These are phyloP conservation scores for Macaria liturata DNA, from an alignment of 2,888 invertebrate genomes.

Conservation along the genomic window DNA sequence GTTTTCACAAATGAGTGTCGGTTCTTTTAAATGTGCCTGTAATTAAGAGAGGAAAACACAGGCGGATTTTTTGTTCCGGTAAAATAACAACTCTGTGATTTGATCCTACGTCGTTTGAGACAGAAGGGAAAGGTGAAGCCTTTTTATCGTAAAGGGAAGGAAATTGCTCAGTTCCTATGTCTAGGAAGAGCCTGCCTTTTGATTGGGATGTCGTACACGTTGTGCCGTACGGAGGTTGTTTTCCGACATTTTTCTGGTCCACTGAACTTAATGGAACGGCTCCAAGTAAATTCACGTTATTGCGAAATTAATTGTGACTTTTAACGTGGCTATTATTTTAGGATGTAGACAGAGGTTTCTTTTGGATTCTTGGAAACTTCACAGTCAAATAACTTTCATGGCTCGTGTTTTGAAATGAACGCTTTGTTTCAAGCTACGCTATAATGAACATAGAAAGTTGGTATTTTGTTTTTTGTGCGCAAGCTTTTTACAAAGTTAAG, in stretches of 20 bases:
- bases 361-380: conserved; percentile 8
- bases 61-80: conserved; percentile 17
- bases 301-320: conserved; percentile 22
- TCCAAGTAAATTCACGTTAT: conserved; percentile 20
- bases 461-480: no score
- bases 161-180: conserved; percentile 37
- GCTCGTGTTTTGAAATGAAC: conserved; percentile 3
- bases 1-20: conserved; percentile 32
- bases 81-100: conserved; percentile 27
- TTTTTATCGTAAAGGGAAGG: conserved; percentile 33
- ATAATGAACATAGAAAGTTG: no score
- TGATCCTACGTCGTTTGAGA: conserved; percentile 24
- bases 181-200: conserved; percentile 31
- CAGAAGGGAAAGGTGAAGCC: conserved; percentile 32
- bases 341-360: conserved; percentile 7
- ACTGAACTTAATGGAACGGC: conserved; percentile 22
- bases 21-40: conserved; percentile 27
- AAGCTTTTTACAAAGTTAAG: no score
- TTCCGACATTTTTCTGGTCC: conserved; percentile 22
- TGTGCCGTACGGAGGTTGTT: conserved; percentile 11
- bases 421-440: not conserved
- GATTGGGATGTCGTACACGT: conserved; percentile 24
- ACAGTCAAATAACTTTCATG: conserved; percentile 4
- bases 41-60: conserved; percentile 27
- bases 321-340: conserved; percentile 20